Conservation (phyloP, 2,888 invertebrate genomes). For the Hypercompe scribonia region DNA sequence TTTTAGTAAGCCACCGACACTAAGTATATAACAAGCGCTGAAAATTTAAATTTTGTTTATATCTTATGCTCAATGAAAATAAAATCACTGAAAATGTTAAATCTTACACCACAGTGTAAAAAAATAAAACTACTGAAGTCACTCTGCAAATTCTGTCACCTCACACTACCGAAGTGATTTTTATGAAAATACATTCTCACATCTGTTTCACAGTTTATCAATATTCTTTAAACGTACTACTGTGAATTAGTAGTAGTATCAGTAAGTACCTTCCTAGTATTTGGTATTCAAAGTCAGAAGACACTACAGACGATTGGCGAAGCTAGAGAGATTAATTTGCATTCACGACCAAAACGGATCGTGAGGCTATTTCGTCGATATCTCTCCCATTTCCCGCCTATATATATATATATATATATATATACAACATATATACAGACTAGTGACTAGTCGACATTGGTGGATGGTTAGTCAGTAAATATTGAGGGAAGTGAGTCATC, state of each 20-base stretch:
- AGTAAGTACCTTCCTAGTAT: slow-evolving; percentile 57
- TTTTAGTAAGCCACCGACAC: too few relatives aligned
- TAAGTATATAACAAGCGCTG: too few relatives aligned
- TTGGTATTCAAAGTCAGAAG: slow-evolving; percentile 69
- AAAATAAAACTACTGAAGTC: neutral
- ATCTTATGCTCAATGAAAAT: neutral
- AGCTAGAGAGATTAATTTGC: slow-evolving; percentile 78
- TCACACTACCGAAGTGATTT: neutral
- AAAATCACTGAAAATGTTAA: neutral
- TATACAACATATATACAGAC: slow-evolving; percentile 20
- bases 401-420: too few relatives aligned
- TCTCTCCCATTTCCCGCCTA: slow-evolving; percentile 73
- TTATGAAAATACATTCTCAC: slow-evolving; percentile 2
- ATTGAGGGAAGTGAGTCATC: slow-evolving; percentile 10
- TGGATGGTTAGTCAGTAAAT: slow-evolving; percentile 8
- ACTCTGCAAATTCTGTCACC: neutral
- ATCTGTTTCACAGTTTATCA: slow-evolving; percentile 22
- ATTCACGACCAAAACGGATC: slow-evolving; percentile 81
- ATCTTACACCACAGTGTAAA: neutral
- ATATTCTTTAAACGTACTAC: slow-evolving; percentile 48
- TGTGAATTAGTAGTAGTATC: slow-evolving; percentile 56
- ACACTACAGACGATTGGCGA: slow-evolving; percentile 63
- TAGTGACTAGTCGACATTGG: neutral
- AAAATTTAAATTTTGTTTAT: too few relatives aligned
- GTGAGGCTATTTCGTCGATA: slow-evolving; percentile 77